A percentile compares a stretch with the other conserved stretches of the same genome.
phyloP scores from a whole-genome alignment of 2,797 vertebrate species.

The Labeo calbasu region DNA sequence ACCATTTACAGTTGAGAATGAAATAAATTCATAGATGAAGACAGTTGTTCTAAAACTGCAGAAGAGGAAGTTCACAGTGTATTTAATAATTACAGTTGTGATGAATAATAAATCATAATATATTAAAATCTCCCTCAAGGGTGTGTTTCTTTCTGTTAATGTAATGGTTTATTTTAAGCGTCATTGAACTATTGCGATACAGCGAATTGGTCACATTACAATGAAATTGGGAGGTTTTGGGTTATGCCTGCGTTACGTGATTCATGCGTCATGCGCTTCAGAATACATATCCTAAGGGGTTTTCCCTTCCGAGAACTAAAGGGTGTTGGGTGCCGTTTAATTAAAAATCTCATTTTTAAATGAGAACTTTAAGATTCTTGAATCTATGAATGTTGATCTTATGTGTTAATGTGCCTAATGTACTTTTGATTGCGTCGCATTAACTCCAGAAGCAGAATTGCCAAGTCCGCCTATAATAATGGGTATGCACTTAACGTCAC shows the following conservation, averaged over 20 bases:
- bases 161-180: neutral
- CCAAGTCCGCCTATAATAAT: too few relatives aligned
- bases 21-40: conserved; percentile 74
- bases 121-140: conserved; percentile 70
- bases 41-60: conserved; percentile 76
- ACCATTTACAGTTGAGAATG: conserved; percentile 68
- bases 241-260: neutral
- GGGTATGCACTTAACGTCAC: too few relatives aligned
- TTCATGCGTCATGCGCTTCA: neutral
- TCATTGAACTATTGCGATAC: too few relatives aligned
- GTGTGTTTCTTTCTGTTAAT: conserved; percentile 13
- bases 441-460: neutral
- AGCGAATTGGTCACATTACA: neutral
- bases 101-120: conserved; percentile 82
- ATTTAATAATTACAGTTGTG: conserved; percentile 82
- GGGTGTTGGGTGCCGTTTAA: too few relatives aligned
- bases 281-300: too few relatives aligned
- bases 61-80: conserved; percentile 74
- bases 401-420: neutral
- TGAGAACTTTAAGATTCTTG: neutral
- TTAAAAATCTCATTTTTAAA: neutral
- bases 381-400: neutral
- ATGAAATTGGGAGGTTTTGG: neutral
- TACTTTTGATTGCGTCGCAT: neutral
- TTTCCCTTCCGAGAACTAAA: too few relatives aligned